Evolutionary conservation across 2,888 invertebrate genomes (phyloP), one percentile per base, ranked within the genome.

Genomic region (Masnerella sp.): DNA sequence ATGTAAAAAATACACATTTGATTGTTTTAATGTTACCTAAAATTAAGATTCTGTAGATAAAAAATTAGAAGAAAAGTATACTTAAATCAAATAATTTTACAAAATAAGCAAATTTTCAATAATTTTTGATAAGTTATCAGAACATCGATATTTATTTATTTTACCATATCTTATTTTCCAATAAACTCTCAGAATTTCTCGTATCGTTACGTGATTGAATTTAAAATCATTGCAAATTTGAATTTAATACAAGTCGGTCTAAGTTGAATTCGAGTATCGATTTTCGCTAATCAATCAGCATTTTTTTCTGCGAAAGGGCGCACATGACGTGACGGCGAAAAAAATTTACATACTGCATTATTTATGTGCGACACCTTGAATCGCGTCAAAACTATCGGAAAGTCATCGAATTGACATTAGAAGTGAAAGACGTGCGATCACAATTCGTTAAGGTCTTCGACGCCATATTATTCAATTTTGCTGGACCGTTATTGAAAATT

Each of bases 381-480:
- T 76, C 76, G 62, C 61, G 75, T 69, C 72, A 68, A 72, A 81
- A 83, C 82, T 85, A 87, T 84, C 81, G 85, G 82, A 87, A 84
- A 87, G 87, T 87, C 87, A 87, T 87, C 76, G 84, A 79, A 84
- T 79, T 77, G 81, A 82, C 84, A 86, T 87, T 86, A 86, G 78
- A 69, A 70, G 54, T 51, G 43, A 36, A 45, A 12, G 36, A 40
- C 52, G 52, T 17, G 59, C 43, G 20, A 42, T 61, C 34, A 9
- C 22, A 25, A 72, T 75, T 75, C 42, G 70, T 36, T 45, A 71
- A 62, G 74, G 67, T 62, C 25, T 47, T 65, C 69, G 56, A 34
- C 17, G 47, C 17, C 11, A 17, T 15, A 40, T 47, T 59, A 36
- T 49, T 47, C 22, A 28, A 15, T 45, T 38, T 45, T 11, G 4